Conservation (phyloP, 2,797 vertebrate species). For the Distichodus sexfasciatus region DNA sequence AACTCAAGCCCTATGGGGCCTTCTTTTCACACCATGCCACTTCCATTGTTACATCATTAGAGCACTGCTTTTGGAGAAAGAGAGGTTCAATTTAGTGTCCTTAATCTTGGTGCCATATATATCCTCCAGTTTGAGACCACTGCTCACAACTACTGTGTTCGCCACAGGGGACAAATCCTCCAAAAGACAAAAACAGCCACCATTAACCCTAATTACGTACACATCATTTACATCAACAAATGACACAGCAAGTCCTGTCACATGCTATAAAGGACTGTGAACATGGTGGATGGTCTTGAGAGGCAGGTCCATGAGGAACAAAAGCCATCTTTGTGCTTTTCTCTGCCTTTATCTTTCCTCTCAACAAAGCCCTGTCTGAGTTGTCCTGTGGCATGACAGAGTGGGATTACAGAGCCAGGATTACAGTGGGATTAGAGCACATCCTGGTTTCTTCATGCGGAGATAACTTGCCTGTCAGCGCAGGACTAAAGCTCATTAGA, state of each 20-base stretch:
- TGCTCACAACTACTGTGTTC: slow-evolving; percentile 5
- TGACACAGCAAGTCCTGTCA: neutral
- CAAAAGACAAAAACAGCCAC: neutral
- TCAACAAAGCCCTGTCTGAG: neutral
- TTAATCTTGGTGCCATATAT: slow-evolving; percentile 14
- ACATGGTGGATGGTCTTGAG: neutral
- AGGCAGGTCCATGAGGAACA: neutral
- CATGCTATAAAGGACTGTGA: neutral
- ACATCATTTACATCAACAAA: neutral
- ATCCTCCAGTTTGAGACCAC: slow-evolving; percentile 15
- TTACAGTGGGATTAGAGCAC: slow-evolving; percentile 23
- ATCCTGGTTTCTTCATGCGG: neutral
- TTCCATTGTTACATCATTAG: neutral
- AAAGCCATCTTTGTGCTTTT: neutral
- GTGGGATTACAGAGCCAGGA: slow-evolving; percentile 17
- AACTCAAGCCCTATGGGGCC: neutral
- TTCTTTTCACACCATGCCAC: neutral
- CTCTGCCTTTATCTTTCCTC: neutral
- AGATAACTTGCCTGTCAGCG: slow-evolving; percentile 16
- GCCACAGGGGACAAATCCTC: neutral
- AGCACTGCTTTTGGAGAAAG: neutral
- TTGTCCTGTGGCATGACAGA: neutral
- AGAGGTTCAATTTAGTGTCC: slow-evolving; percentile 6
- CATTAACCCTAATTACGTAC: neutral
- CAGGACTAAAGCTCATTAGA: slow-evolving; percentile 12